These are phyloP conservation scores for human DNA, from an alignment of 2,113 vertebrate species.

Conservation along the genomic window GRCh38 chr9:79970501-79971000, in stretches of 20 bases:
- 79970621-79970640: constrained; percentile 62
- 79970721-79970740: constrained; percentile 48
- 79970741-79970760: constrained; percentile 5
- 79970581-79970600: constrained; percentile 52
- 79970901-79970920: neutral
- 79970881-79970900: neutral
- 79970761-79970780: neutral
- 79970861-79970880: neutral
- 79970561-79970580: constrained; percentile 50
- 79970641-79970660: constrained; percentile 7
- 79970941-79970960: neutral
- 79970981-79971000: neutral
- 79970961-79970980: neutral
- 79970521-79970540: neutral
- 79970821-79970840: neutral
- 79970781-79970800: constrained; percentile 14
- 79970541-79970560: constrained; percentile 21
- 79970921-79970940: neutral
- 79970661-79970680: constrained; percentile 48
- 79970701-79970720: constrained; percentile 48
- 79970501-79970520: constrained; percentile 16
- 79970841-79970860: neutral
- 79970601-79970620: neutral
- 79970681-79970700: constrained; percentile 46
- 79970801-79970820: neutral